phyloP scores from a whole-genome alignment of 2,113 vertebrate genomes.

The Phoxinus phoxinus region DNA sequence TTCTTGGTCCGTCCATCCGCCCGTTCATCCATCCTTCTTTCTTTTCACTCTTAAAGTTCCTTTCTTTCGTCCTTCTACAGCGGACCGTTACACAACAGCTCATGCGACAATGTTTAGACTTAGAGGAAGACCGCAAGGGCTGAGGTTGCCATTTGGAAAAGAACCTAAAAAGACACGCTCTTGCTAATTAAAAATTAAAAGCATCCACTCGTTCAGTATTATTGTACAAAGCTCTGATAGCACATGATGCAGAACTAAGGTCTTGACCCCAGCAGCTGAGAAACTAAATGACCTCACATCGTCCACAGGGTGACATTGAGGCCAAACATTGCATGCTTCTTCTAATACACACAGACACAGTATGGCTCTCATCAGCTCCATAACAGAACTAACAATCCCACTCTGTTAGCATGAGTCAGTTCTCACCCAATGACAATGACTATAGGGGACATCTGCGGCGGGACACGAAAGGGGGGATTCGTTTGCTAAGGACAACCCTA shows the following conservation, averaged over 20 bases:
- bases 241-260: neutral
- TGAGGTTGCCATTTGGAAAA: conserved; percentile 9
- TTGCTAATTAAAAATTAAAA: conserved; percentile 21
- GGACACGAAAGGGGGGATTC: neutral
- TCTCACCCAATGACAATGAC: conserved; percentile 33
- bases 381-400: conserved; percentile 35
- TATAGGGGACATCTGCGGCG: conserved; percentile 44
- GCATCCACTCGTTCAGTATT: neutral
- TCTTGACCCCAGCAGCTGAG: conserved; percentile 27
- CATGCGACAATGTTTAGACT: neutral
- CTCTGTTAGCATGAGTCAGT: conserved; percentile 45
- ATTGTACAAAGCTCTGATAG: conserved; percentile 8
- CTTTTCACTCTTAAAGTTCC: neutral
- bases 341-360: conserved; percentile 42
- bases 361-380: conserved; percentile 35
- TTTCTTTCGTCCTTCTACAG: neutral
- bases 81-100: neutral
- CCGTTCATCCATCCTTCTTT: neutral
- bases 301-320: conserved; percentile 11
- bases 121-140: neutral
- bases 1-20: neutral
- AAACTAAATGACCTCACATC: conserved; percentile 24
- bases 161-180: neutral
- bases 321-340: conserved; percentile 20
- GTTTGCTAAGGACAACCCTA: neutral